Evolutionary conservation across 1,140 invertebrate species (phyloP).

Genomic region (Proctacanthus coquilletti): DNA sequence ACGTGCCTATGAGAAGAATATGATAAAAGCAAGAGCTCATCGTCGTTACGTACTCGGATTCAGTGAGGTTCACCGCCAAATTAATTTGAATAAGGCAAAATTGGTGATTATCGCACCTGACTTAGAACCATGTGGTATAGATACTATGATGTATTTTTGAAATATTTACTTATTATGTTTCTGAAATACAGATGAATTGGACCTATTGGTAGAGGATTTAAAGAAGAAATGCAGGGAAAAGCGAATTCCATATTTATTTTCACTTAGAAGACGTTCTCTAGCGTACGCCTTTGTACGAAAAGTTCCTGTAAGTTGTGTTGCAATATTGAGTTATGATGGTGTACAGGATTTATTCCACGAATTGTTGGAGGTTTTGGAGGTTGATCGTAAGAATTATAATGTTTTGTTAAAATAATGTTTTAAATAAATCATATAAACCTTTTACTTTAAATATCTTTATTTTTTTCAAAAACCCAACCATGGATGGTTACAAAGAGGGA

Average conservation of each 20-base stretch:
- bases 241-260: conserved; percentile 18
- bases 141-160: conserved; percentile 8
- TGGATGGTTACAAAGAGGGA: too few relatives aligned
- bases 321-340: conserved; percentile 23
- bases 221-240: conserved; percentile 17
- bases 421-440: too few relatives aligned
- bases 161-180: neutral
- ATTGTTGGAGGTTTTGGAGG: conserved; percentile 7
- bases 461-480: too few relatives aligned
- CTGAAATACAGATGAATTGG: conserved; percentile 13
- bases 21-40: conserved; percentile 38
- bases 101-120: conserved; percentile 42
- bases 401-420: too few relatives aligned
- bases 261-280: conserved; percentile 15
- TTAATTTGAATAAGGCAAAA: conserved; percentile 39
- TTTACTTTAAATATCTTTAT: too few relatives aligned
- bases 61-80: conserved; percentile 37
- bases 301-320: conserved; percentile 21
- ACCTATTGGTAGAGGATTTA: conserved; percentile 15
- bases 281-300: conserved; percentile 19
- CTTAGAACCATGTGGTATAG: conserved; percentile 19
- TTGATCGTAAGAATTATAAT: too few relatives aligned
- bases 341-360: conserved; percentile 13
- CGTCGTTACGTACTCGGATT: conserved; percentile 41
- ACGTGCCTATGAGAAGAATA: conserved; percentile 39